Percentiles rank a stretch among this genome's conserved stretches.
Evolutionary conservation across 2,888 invertebrate genomes (phyloP).

Genomic region (Chironomus riparius): DNA sequence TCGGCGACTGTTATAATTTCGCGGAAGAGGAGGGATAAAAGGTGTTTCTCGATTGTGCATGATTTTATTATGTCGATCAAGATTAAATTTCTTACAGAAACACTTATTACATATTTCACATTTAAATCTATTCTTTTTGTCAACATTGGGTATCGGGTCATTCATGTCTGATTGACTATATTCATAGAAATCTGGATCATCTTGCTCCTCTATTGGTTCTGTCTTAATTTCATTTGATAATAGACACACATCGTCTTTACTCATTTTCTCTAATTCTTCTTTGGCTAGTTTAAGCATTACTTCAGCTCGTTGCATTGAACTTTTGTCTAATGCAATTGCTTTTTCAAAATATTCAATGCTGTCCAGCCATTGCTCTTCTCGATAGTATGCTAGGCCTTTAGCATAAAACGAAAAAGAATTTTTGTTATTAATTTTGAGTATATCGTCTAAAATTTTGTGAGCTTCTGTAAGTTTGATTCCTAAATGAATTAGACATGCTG

Average conservation of each 20-base stretch:
- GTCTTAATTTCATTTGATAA: not conserved
- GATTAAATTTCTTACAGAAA: constrained; percentile 17
- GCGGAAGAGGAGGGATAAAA: not conserved
- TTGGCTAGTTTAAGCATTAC: not conserved
- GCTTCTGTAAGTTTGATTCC: not conserved
- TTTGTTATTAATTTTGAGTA: not conserved
- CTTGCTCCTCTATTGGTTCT: not conserved
- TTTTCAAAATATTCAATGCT: not conserved
- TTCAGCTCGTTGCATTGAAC: constrained; percentile 1
- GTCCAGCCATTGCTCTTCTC: not conserved
- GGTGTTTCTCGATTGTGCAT: constrained; percentile 4
- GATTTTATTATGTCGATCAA: constrained; percentile 7
- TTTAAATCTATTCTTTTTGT: not conserved
- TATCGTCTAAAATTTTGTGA: not conserved
- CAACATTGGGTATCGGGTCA: not conserved
- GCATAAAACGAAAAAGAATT: not conserved
- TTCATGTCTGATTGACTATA: not conserved
- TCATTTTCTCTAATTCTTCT: not conserved
- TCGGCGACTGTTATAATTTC: not conserved
- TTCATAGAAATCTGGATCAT: not conserved
- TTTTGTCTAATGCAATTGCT: not conserved
- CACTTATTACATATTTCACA: constrained; percentile 10
- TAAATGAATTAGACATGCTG: constrained; percentile 3
- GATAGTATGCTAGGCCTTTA: constrained; percentile 8
- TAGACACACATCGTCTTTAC: not conserved